Evolutionary conservation across 2,888 invertebrate species (phyloP).

Genomic region (Flexamia atlantica): DNA sequence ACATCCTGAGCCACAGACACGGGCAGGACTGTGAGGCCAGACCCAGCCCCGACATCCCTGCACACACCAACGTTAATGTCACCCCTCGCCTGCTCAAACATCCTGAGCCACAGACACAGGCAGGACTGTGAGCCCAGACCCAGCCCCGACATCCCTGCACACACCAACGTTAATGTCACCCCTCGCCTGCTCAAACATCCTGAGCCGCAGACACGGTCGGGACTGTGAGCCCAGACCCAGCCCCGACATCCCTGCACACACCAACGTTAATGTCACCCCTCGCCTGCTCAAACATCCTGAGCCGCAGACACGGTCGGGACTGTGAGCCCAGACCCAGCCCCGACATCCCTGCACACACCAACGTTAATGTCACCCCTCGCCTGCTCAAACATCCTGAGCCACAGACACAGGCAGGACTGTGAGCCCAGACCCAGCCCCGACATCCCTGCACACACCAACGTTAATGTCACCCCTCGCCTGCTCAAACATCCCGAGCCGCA

Average conservation of each 20-base stretch:
- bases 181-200: too few relatives aligned
- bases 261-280: constrained; percentile 58
- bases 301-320: too few relatives aligned
- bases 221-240: too few relatives aligned
- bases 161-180: neutral
- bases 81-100: neutral
- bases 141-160: neutral
- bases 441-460: neutral
- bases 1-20: neutral
- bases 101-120: too few relatives aligned
- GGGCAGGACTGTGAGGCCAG: too few relatives aligned
- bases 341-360: neutral
- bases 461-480: neutral
- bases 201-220: too few relatives aligned
- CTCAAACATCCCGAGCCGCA: neutral
- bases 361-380: neutral
- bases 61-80: neutral
- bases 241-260: constrained; percentile 4
- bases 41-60: neutral
- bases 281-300: too few relatives aligned
- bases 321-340: neutral
- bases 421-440: constrained; percentile 60
- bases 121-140: too few relatives aligned
- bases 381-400: constrained; percentile 48
- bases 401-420: constrained; percentile 62